Base-by-base conservation (phyloP, 2,888 invertebrate species). In the Drosophila kuntzei region DNA sequence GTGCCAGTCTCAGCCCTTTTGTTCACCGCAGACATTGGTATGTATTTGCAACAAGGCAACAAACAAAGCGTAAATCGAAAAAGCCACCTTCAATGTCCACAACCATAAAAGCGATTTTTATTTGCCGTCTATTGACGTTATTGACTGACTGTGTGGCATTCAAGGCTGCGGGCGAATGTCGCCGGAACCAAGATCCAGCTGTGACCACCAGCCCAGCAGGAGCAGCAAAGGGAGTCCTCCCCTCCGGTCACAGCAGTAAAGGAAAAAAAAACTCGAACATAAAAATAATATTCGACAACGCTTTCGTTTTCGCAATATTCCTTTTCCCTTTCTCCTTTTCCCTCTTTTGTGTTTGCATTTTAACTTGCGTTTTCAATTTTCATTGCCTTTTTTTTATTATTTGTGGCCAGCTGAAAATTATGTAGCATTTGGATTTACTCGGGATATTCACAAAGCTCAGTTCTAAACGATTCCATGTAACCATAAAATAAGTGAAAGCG, bases 51-150 rank as follows among this genome's bases (percentile, higher is more conserved):
- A 71, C 29, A 44, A 46, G 16, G 68, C 69, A 44, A 60, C 86
- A 79, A 71, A 79, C 76, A 76, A 74, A 74, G 78, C 62, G 59
- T 51, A 79, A 82, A 82, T 82, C 76, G 83, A 79, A 82, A 85
- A 67, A 49, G 57, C 36, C 59, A 63, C 69, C 71, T 50, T 20
- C 67, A 53, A 11, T 36, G 20, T 20, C 67, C 39, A 41, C 62
- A 37, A 47, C 63, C 58, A 54, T 62, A 73, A 77, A 77, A 66
- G 54, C 61, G 37, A 71, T 79, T 79, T 87, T 85, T 87, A 82
- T 87, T 85, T 86, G 86, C 82, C 87, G 79, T 86, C 80, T 86
- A 89, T 87, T 87, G 89, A 76, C 65, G 84, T 79, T 88, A 85
- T 85, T 88, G 89, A 85, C 89, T 85, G 59, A 53, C 51, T 66